Percentiles rank a stretch among this genome's conserved stretches.
Conservation (phyloP, 2,113 vertebrate genomes). For the Antidorcas marsupialis region DNA sequence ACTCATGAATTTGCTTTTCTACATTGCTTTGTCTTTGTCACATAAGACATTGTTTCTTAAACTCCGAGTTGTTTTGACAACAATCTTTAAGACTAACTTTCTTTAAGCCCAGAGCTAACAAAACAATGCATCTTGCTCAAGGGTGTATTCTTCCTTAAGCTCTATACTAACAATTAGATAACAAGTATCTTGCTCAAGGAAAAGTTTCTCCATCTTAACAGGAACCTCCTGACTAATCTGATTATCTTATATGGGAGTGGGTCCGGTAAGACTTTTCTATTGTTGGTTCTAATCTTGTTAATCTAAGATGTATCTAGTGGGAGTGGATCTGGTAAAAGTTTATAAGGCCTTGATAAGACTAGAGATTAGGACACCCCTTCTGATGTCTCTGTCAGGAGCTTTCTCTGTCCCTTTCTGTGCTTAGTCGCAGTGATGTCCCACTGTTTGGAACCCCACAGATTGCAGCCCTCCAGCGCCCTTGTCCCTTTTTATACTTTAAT, state of each 20-base stretch:
- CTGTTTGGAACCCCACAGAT: background rate
- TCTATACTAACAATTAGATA: background rate
- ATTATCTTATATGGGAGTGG: background rate
- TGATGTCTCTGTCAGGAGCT: background rate
- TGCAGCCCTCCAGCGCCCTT: background rate
- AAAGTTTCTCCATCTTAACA: background rate
- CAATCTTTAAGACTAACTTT: background rate
- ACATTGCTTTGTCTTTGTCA: background rate
- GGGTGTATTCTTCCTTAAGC: background rate
- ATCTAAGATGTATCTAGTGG: background rate
- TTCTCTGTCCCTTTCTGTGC: background rate
- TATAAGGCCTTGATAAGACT: background rate
- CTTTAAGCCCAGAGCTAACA: background rate
- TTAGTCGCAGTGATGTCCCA: fast-evolving
- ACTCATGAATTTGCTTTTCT: background rate
- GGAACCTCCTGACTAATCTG: background rate
- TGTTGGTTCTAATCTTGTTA: background rate
- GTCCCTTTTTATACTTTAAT: background rate
- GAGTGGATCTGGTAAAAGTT: background rate
- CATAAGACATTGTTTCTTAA: background rate
- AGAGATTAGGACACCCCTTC: background rate
- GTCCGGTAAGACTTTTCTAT: background rate
- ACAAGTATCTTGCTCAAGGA: background rate
- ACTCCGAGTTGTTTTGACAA: background rate
- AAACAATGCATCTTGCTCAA: background rate